phyloP scores from a whole-genome alignment of 2,888 invertebrate species.

The Eupithecia abbreviata region DNA sequence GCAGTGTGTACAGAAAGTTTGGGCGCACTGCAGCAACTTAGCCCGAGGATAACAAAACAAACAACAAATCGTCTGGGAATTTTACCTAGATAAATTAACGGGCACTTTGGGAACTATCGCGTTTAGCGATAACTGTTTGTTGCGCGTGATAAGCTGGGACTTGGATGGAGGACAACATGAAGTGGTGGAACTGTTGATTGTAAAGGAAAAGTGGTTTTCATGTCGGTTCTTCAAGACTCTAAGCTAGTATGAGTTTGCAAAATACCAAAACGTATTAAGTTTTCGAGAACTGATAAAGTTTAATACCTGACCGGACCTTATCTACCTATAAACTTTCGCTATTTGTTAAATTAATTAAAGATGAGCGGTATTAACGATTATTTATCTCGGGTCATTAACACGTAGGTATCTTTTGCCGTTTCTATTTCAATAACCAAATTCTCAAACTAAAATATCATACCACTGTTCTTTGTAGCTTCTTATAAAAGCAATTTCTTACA shows the following conservation, averaged over 20 bases:
- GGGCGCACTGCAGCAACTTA: neutral
- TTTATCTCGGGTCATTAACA: no score
- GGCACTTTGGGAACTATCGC: slow-evolving; percentile 34
- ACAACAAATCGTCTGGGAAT: slow-evolving; percentile 32
- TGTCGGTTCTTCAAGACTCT: neutral
- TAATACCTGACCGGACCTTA: neutral
- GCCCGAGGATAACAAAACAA: slow-evolving; percentile 18
- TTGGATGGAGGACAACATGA: slow-evolving; percentile 26
- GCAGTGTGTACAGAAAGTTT: neutral
- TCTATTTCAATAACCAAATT: neutral
- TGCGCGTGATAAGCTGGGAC: slow-evolving; percentile 36
- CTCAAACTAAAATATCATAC: neutral
- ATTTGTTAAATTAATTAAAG: no score
- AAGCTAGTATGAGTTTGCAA: neutral
- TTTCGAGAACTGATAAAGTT: neutral
- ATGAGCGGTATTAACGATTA: no score
- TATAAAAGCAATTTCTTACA: slow-evolving; percentile 7
- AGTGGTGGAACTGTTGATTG: slow-evolving; percentile 8
- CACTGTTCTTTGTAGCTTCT: neutral
- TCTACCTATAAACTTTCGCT: no score
- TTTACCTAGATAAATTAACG: slow-evolving; percentile 30
- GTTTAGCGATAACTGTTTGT: slow-evolving; percentile 38
- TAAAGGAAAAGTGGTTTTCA: slow-evolving; percentile 16
- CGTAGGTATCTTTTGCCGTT: no score
- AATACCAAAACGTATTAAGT: neutral